phyloP scores from a whole-genome alignment of 1,140 invertebrate species.

The Heliconius hermathena region DNA sequence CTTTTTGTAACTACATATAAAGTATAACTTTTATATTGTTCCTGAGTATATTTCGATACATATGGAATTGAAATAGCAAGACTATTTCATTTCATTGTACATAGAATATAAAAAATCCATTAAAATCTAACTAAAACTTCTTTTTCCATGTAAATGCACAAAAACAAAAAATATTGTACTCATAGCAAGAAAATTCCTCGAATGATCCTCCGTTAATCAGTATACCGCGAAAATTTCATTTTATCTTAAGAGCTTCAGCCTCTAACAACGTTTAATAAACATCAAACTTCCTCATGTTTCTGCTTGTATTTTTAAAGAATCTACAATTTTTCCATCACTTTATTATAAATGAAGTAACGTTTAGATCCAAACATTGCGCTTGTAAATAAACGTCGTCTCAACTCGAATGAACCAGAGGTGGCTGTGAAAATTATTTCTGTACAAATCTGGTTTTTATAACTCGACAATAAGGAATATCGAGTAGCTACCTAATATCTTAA shows the following conservation, averaged over 20 bases:
- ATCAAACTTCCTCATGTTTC: slow-evolving; percentile 16
- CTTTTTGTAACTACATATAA: too few relatives aligned
- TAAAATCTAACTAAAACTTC: too few relatives aligned
- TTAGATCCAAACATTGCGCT: slow-evolving; percentile 19
- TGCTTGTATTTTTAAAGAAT: slow-evolving; percentile 14
- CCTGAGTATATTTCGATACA: too few relatives aligned
- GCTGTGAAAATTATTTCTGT: slow-evolving; percentile 10
- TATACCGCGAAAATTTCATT: slow-evolving; percentile 2
- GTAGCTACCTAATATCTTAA: neutral
- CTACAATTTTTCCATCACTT: slow-evolving; percentile 28
- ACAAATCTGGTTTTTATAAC: slow-evolving; percentile 31
- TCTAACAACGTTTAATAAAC: slow-evolving; percentile 6
- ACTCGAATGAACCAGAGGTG: slow-evolving; percentile 16
- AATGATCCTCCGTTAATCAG: neutral
- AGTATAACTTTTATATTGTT: too few relatives aligned
- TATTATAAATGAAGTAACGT: slow-evolving; percentile 27
- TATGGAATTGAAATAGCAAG: too few relatives aligned
- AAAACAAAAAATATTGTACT: too few relatives aligned
- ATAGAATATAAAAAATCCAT: too few relatives aligned
- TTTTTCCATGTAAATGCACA: too few relatives aligned
- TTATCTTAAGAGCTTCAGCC: neutral
- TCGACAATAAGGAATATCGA: slow-evolving; percentile 11
- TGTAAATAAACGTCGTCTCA: slow-evolving; percentile 15
- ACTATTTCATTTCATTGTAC: too few relatives aligned
- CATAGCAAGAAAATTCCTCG: neutral